Base-by-base conservation (phyloP, 1,140 invertebrate species). In the Diorhabda elongata region DNA sequence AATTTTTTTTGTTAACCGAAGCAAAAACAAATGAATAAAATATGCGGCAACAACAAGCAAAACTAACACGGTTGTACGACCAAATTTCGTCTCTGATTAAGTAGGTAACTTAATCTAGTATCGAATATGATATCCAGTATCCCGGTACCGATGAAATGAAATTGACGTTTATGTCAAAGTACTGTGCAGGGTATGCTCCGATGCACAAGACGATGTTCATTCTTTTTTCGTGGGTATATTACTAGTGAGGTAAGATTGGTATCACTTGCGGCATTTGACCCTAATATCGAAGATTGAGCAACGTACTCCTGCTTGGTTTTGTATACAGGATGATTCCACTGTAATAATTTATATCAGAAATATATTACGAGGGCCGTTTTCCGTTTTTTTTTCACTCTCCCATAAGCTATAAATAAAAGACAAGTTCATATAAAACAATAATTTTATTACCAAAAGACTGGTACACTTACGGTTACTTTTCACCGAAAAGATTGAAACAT, bases 21-120 rank as follows among this genome's bases (percentile, higher is more conserved):
- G 47, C 47, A 52, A n/a, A 52, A 52, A 52, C 6, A n/a, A 6
- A 6, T 52, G 6, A n/a, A 62, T 62, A 62, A 62, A 62, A 60
- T 62, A 62, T 62, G 43, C 61, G 61, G 61, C 44, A 43, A 62
- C 61, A 62, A 62, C 61, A 44, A 62, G 11, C n/a, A 62, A 62
- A 62, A 62, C 61, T 62, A 62, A 44, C 61, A 62, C 61, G 61
- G 42, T 62, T 44, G 42, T 62, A 62, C 44, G 61, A 44, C 42
- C 43, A 62, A 62, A 62, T 62, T 44, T 62, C 61, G 44, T 62
- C 42, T 62, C 61, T n/a, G 47, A 62, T 62, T 44, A 62, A 44
- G 42, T 44, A 42, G 43, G 61, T 62, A 62, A 62, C 61, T 62
- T 62, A 44, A 62, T 62, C 44, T n/a, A 44, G 42, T 44, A 52